Evolutionary conservation across 2,797 vertebrate genomes (phyloP).

Genomic region (Trachurus trachurus): DNA sequence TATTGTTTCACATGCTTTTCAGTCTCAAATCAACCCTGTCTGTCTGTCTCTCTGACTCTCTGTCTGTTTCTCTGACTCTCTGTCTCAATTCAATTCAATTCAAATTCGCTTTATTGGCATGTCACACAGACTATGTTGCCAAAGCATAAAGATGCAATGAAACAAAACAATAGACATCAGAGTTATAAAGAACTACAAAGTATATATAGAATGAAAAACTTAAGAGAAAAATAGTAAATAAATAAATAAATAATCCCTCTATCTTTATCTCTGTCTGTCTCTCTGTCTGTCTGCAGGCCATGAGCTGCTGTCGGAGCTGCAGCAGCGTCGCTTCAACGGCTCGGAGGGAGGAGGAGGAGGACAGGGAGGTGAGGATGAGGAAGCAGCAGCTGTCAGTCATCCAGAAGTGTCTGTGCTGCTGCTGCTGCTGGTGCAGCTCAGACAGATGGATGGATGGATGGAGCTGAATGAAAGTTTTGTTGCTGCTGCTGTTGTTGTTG

Average conservation of each 20-base stretch:
- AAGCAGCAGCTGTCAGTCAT: slow-evolving; percentile 21
- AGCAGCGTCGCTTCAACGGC: slow-evolving; percentile 96
- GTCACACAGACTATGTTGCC: too few relatives aligned
- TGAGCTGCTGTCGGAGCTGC: slow-evolving; percentile 95
- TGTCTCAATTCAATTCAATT: too few relatives aligned
- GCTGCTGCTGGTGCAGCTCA: not conserved
- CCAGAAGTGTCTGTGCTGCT: slow-evolving; percentile 26
- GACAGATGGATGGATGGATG: not conserved
- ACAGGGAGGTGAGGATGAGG: slow-evolving; percentile 77
- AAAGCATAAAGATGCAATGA: too few relatives aligned
- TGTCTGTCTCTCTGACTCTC: slow-evolving; percentile 17
- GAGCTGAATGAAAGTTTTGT: slow-evolving; percentile 1
- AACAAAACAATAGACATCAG: too few relatives aligned
- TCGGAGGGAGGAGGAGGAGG: slow-evolving; percentile 90
- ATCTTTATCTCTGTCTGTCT: not conserved
- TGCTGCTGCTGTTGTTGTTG: too few relatives aligned
- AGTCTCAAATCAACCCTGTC: not conserved
- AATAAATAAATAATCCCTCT: too few relatives aligned
- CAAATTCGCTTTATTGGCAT: too few relatives aligned
- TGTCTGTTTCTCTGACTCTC: not conserved
- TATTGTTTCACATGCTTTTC: slow-evolving; percentile 55
- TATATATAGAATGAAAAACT: too few relatives aligned
- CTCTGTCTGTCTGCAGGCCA: slow-evolving; percentile 86
- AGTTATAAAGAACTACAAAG: too few relatives aligned
- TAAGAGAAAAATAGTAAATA: too few relatives aligned